Evolutionary conservation across 53 echinoderm and acorn worm species (phyloP).

Genomic region (Astropecten irregularis): DNA sequence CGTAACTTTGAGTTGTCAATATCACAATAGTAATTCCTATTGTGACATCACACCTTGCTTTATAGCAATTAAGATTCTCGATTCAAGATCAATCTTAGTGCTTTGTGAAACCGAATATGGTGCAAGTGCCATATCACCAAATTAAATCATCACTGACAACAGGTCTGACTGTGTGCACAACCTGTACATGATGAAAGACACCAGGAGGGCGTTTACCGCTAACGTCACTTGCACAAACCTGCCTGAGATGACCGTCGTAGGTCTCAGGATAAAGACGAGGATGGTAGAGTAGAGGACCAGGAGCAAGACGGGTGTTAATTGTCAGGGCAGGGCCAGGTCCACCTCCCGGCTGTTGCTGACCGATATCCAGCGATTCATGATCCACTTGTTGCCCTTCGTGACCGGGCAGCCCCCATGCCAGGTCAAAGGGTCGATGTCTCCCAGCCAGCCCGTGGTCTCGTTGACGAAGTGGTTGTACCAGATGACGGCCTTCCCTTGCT

Average conservation of each 20-base stretch:
- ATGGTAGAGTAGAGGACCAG: not conserved
- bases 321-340: conserved; percentile 62
- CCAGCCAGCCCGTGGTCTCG: conserved; percentile 89
- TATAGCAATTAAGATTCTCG: no score
- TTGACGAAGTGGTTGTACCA: conserved; percentile 98
- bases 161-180: no score
- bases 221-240: not conserved
- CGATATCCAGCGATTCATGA: conserved; percentile 94
- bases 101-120: no score
- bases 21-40: no score
- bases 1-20: no score
- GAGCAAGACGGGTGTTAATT: conserved; percentile 19
- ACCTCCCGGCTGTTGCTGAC: conserved; percentile 67
- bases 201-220: conserved; percentile 14
- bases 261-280: not conserved
- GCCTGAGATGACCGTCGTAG: not conserved
- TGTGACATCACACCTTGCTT: no score
- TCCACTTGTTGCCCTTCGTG: conserved; percentile 91
- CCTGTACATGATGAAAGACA: conserved; percentile 3
- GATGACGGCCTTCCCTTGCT: conserved; percentile 80
- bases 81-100: no score
- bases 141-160: no score
- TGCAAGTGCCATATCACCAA: no score
- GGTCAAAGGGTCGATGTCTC: conserved; percentile 78
- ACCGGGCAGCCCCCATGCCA: conserved; percentile 98